Conservation (phyloP, 2,797 vertebrate species). For the Danio albolineatus region DNA sequence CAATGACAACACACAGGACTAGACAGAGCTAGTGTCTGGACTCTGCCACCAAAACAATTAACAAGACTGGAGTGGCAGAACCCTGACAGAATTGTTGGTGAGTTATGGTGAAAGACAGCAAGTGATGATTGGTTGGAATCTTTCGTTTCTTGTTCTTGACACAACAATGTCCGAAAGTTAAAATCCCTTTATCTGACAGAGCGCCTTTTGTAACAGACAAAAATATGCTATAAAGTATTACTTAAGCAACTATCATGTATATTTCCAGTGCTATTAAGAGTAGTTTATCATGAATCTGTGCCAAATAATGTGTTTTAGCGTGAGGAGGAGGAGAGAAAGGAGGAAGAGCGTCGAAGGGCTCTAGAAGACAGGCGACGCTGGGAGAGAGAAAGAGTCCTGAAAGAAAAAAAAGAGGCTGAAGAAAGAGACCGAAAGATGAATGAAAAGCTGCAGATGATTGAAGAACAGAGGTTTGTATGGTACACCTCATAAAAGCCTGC, state of each 20-base stretch:
- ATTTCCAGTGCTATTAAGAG: neutral
- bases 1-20: too few species aligned
- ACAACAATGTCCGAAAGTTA: too few species aligned
- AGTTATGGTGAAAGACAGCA: too few species aligned
- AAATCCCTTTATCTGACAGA: neutral
- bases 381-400: constrained; percentile 77
- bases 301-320: constrained; percentile 67
- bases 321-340: constrained; percentile 82
- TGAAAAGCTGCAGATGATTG: constrained; percentile 80
- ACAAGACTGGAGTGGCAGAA: too few species aligned
- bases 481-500: neutral
- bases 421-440: constrained; percentile 84
- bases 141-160: too few species aligned
- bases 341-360: constrained; percentile 76
- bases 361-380: constrained; percentile 77
- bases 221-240: too few species aligned
- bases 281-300: neutral
- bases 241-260: too few species aligned
- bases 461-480: constrained; percentile 76
- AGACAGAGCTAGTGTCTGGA: too few species aligned
- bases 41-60: too few species aligned
- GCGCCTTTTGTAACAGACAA: neutral
- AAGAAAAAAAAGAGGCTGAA: constrained; percentile 78
- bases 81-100: too few species aligned
- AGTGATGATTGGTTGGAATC: too few species aligned